A percentile compares a stretch with the other conserved stretches of the same genome.
phyloP scores from a whole-genome alignment of 2,888 invertebrate genomes.

The Coecobrya sp. region DNA sequence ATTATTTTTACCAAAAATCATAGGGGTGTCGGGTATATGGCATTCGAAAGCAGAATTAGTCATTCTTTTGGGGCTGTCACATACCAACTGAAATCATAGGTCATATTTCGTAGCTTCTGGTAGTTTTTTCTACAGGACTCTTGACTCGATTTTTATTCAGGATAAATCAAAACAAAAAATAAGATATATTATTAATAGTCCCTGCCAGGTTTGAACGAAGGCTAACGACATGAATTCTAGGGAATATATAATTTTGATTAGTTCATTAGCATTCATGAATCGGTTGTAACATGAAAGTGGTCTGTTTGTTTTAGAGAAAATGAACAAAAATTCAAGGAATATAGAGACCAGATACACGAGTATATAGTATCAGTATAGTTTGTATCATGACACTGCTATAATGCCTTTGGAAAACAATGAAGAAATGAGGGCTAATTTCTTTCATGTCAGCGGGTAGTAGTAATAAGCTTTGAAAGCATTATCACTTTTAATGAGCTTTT shows the following conservation, averaged over 20 bases:
- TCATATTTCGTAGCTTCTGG: no score
- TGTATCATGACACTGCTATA: neutral
- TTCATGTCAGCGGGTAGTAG: constrained; percentile 13
- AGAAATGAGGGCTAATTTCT: constrained; percentile 19
- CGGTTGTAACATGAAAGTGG: neutral
- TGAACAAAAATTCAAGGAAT: neutral
- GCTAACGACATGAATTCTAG: neutral
- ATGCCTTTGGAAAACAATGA: neutral
- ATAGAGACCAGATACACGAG: no score
- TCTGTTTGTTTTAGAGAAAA: neutral
- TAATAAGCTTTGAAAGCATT: constrained; percentile 50
- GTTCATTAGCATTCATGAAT: neutral
- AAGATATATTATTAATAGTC: neutral
- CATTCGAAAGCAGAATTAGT: no score
- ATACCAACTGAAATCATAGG: no score
- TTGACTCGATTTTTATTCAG: no score
- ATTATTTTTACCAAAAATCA: no score
- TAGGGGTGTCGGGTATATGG: no score
- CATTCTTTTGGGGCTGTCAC: no score
- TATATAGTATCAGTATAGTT: no score
- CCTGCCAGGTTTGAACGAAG: neutral
- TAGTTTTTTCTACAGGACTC: no score
- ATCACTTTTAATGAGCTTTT: constrained; percentile 63
- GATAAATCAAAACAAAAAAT: no score
- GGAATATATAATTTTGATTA: neutral